Base-by-base conservation (phyloP, 2,113 vertebrate species). In the Pluvianellus socialis region DNA sequence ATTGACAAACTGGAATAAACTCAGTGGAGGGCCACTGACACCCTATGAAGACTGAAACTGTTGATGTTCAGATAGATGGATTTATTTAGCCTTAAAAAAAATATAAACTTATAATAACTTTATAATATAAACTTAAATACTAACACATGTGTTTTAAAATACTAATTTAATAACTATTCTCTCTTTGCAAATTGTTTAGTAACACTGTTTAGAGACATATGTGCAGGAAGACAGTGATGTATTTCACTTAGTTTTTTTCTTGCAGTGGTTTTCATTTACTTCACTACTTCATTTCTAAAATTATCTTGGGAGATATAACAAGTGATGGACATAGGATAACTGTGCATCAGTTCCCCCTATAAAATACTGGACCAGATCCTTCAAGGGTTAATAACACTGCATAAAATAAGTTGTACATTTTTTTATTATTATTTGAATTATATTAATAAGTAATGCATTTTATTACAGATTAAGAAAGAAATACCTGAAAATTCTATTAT, bases 101-200 rank as follows among this genome's bases (percentile, higher is more conserved):
- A n/a, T n/a, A n/a, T n/a, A n/a, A n/a, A n/a, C n/a, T n/a, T n/a
- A n/a, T n/a, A n/a, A n/a, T n/a, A n/a, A n/a, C n/a, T n/a, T n/a
- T n/a, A n/a, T n/a, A n/a, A n/a, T n/a, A n/a, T n/a, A n/a, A n/a
- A 63, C 27, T 30, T 71, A 88, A 96, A 79, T 91, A 83, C 71
- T 94, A 84, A 59, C 52, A 79, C 79, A n/a, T 62, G 68, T 90
- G 70, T 21, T 74, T 86, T 86, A 33, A 94, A 94, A 71, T 86
- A 17, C 4, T 53, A 88, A 86, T 86, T 86, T 79, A 79, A 67
- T 56, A 88, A 47, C 16, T 32, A 50, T 56, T 95, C 7, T 45
- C 12, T 62, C n/a, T 85, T 75, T 72, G 42, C 32, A 83, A 88
- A 40, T 66, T 74, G 32, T 85, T 91, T 75, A 33, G 42, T 62